phyloP scores from a whole-genome alignment of 2,888 invertebrate species.

The Eupithecia subumbrata region DNA sequence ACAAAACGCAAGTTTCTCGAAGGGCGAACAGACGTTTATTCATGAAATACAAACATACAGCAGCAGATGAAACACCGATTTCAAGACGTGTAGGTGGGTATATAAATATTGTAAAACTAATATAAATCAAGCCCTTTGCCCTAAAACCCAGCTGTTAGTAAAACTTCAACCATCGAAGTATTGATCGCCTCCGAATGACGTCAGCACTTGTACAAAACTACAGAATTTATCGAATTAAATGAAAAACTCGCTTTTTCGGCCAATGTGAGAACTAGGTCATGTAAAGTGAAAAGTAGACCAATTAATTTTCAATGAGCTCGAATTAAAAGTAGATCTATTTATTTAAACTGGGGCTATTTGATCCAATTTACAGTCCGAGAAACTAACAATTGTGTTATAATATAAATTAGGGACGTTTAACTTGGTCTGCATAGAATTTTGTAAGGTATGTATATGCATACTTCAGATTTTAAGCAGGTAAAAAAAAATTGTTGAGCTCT shows the following conservation, averaged over 20 bases:
- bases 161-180: slow-evolving; percentile 6
- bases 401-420: too few relatives aligned
- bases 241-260: slow-evolving; percentile 9
- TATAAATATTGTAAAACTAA: neutral
- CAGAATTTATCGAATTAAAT: neutral
- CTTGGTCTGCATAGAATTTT: too few relatives aligned
- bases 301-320: slow-evolving; percentile 3
- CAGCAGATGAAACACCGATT: neutral
- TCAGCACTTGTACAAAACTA: neutral
- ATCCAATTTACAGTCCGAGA: neutral
- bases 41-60: too few relatives aligned
- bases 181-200: neutral
- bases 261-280: slow-evolving; percentile 10
- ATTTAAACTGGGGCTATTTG: neutral
- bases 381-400: too few relatives aligned
- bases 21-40: too few relatives aligned
- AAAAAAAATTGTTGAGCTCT: neutral
- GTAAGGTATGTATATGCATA: too few relatives aligned
- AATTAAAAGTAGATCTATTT: neutral
- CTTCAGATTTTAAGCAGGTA: neutral
- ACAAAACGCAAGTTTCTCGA: too few relatives aligned
- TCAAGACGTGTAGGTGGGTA: neutral
- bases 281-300: slow-evolving; percentile 9
- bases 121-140: neutral
- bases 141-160: neutral